Conservation (phyloP, 2,888 invertebrate genomes). For the Aphidius colemani region DNA sequence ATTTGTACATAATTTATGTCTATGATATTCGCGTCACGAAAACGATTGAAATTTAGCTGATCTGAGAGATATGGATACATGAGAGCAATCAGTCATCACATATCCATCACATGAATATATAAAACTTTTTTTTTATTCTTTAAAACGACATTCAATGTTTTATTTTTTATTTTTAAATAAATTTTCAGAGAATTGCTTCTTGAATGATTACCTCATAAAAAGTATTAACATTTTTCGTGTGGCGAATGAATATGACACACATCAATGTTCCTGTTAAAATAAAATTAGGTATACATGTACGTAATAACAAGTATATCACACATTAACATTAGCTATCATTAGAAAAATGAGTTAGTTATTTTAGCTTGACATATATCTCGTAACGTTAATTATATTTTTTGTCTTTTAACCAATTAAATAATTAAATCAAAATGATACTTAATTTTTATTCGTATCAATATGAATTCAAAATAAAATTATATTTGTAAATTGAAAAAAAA, state of each 20-base stretch:
- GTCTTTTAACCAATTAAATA: too few species aligned
- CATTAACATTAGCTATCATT: too few species aligned
- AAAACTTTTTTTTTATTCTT: neutral
- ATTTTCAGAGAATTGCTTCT: neutral
- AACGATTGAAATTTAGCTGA: constrained; percentile 1
- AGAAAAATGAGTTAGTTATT: too few species aligned
- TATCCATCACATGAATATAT: constrained; percentile 18
- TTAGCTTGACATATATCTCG: too few species aligned
- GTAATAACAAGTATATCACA: too few species aligned
- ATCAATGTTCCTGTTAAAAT: neutral
- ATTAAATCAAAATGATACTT: too few species aligned
- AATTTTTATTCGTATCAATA: too few species aligned
- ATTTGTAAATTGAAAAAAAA: too few species aligned
- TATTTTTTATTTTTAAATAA: neutral
- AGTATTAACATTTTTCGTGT: constrained; percentile 21
- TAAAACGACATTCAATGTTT: constrained; percentile 11
- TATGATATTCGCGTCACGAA: constrained; percentile 18
- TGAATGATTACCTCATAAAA: constrained; percentile 11
- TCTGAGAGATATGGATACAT: neutral
- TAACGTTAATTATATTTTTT: too few species aligned
- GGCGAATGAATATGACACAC: constrained; percentile 17
- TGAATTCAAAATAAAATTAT: too few species aligned
- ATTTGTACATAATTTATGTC: neutral
- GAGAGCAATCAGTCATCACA: constrained; percentile 17
- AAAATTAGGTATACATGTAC: too few species aligned